Base-by-base conservation (phyloP, 2,113 vertebrate species). In the Centropristis striata region DNA sequence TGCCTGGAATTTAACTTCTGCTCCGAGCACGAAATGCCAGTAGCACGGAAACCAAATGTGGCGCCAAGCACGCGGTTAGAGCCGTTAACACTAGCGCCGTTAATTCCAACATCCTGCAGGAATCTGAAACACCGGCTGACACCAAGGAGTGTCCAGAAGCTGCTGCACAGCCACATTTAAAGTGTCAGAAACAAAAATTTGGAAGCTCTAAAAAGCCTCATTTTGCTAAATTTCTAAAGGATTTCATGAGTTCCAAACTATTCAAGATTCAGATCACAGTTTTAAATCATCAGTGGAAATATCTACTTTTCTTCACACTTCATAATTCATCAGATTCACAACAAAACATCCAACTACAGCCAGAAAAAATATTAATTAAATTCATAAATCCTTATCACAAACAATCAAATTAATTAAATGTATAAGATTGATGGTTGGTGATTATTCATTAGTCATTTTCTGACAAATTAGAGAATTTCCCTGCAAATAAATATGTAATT, bases 1-100 rank as follows among this genome's bases (percentile, higher is more conserved):
- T 55, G 47, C 10, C 69, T 57, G 83, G 68, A 83, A 68, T 81
- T 66, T 21, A 42, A 77, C 32, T 15, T 77, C 77, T 68, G 32
- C 20, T 20, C 76, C 0, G 18, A 71, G 54, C 1, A 69, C 41
- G 4, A 80, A 85, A 80, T 36, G 80, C 64, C 84, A 83, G 36
- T 53, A 0, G 57, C 36, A 37, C 23, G 55, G 66, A 53, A 42
- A 28, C 42, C 70, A 49, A 78, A 86, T 71, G 82, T 59, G 58
- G 59, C 15, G 25, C 39, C 13, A 15, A 66, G 72, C 83, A 75
- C 25, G 53, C 8, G 16, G 65, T 2, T 37, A 21, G 10, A 65
- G 68, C 49, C 36, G 49, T 77, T 76, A 90, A 83, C 81, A 81
- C 54, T 18, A 8, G 0, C 3, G 18, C n/a, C 18, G 58, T 32